Base-by-base conservation (phyloP, 2,113 vertebrate species). In the Chionis minor region DNA sequence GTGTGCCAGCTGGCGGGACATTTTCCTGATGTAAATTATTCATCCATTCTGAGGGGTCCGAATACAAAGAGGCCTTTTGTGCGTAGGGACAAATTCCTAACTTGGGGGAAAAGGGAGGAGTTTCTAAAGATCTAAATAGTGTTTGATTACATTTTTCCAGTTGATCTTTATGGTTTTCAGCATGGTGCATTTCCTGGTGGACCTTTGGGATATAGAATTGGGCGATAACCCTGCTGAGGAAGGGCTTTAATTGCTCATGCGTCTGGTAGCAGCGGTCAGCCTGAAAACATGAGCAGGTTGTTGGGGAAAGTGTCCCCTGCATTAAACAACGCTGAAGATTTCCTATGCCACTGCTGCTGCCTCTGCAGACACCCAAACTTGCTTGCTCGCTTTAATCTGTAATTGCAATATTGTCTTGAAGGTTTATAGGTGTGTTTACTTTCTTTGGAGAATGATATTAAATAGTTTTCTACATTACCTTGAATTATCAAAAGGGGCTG, bases 51-150 rank as follows among this genome's bases (percentile, higher is more conserved):
- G 88, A 97, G 81, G 81, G 85, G 75, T 80, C 70, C 67, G 74
- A 94, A 81, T 59, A 98, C 97, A 98, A 98, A 97, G 96, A 94
- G 72, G 78, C 86, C 97, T 97, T 97, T 97, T 98, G 98, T 98
- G 80, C 93, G 58, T 51, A 74, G 77, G 73, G 44, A 90, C 2
- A 3, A 97, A 96, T 98, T 97, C 90, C 90, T 65, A 59, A 92
- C 94, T 94, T 83, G 58, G 69, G 90, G 89, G 86, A n/a, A 94
- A 95, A 94, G 71, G 91, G 77, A 93, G 95, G 93, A 88, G 77
- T 86, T 77, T 85, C 90, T 92, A 15, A 88, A 89, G 85, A 81
- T 94, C 81, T 96, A 78, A 97, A 89, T 92, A 95, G 73, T 81
- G 40, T 71, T 93, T 80, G 49, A 75, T 88, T 14, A 10, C 38